phyloP scores from a whole-genome alignment of 2,113 vertebrate genomes.

The Puntigrus tetrazona region DNA sequence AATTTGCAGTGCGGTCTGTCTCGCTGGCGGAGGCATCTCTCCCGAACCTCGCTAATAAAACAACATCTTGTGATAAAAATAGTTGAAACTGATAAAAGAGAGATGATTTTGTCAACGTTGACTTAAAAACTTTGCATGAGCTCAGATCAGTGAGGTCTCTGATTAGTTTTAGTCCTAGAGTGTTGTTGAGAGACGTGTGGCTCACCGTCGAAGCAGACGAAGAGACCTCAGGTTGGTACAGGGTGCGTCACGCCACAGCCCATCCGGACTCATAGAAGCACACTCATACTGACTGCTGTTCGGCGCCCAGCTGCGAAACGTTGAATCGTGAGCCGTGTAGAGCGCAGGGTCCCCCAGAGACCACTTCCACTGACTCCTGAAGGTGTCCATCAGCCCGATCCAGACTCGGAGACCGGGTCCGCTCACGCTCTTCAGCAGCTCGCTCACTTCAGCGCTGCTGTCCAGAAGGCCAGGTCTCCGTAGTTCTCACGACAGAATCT shows the following conservation, averaged over 20 bases:
- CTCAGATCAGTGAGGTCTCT: too few species aligned
- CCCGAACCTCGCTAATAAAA: too few species aligned
- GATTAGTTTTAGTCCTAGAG: too few species aligned
- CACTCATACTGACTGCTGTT: neutral
- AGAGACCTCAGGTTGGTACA: rapidly evolving
- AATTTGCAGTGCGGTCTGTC: too few species aligned
- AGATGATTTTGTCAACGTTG: too few species aligned
- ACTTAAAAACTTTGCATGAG: too few species aligned
- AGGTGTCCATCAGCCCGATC: neutral
- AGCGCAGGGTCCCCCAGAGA: neutral
- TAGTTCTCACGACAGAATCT: neutral
- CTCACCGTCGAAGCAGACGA: neutral
- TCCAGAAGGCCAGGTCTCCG: neutral
- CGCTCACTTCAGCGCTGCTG: neutral
- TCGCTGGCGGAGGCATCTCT: too few species aligned
- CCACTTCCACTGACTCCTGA: neutral
- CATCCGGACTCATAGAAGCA: neutral
- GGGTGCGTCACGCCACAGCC: neutral
- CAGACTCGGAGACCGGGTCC: rapidly evolving
- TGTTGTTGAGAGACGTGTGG: too few species aligned
- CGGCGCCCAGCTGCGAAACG: neutral
- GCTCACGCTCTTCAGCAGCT: neutral
- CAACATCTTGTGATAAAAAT: too few species aligned
- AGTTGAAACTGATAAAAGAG: too few species aligned
- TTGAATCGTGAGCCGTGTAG: neutral